phyloP scores from a whole-genome alignment of 2,888 invertebrate genomes.

The Cataglyphis livida region DNA sequence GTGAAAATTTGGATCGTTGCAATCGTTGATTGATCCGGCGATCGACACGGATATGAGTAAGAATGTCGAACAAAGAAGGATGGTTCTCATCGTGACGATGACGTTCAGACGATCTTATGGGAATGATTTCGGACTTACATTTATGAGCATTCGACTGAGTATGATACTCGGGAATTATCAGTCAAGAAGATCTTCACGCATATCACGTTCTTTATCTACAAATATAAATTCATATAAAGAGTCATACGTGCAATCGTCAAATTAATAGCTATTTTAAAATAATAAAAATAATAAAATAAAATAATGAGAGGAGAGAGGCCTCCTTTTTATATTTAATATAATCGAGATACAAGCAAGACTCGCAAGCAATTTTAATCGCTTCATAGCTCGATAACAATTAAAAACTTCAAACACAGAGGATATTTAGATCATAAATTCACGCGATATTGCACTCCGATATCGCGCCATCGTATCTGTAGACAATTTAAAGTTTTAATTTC shows the following conservation, averaged over 20 bases:
- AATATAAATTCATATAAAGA: neutral
- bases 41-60: conserved; percentile 54
- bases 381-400: neutral
- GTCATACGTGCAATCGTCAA: neutral
- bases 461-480: neutral
- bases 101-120: neutral
- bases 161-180: neutral
- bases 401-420: neutral
- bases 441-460: neutral
- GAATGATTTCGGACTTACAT: neutral
- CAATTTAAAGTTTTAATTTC: neutral
- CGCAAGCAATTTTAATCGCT: neutral
- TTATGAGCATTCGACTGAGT: neutral
- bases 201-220: neutral
- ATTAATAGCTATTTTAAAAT: neutral
- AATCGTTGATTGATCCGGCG: conserved; percentile 51
- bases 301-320: neutral
- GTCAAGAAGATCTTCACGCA: neutral
- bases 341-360: neutral
- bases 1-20: conserved; percentile 79
- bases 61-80: conserved; percentile 21
- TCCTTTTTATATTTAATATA: neutral
- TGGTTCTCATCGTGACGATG: conserved; percentile 56
- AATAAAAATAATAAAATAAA: neutral
- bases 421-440: conserved; percentile 1